Evolutionary conservation across 2,113 vertebrate species (phyloP).

Genomic region (Gasterosteus nipponicus): DNA sequence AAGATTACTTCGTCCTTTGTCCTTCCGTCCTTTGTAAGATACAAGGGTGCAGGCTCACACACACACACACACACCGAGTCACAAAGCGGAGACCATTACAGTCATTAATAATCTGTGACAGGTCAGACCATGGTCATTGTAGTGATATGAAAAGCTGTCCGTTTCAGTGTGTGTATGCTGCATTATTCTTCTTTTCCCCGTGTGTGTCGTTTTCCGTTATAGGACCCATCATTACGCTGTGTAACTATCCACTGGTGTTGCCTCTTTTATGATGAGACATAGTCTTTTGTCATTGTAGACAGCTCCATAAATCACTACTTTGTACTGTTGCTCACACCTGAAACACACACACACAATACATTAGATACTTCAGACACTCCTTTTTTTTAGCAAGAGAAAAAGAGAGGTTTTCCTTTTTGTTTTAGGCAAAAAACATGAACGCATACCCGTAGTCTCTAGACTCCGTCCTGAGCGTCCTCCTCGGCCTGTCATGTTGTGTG

Average conservation of each 20-base stretch:
- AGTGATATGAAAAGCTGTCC: constrained; percentile 50
- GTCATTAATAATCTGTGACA: constrained; percentile 78
- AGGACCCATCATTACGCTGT: constrained; percentile 49
- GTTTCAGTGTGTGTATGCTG: constrained; percentile 53
- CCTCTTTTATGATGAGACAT: constrained; percentile 54
- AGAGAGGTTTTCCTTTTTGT: constrained; percentile 20
- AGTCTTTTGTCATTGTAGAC: constrained; percentile 53
- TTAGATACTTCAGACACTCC: constrained; percentile 4
- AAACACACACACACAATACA: constrained; percentile 35
- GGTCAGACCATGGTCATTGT: constrained; percentile 68
- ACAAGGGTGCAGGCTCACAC: constrained; percentile 51
- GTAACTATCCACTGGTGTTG: constrained; percentile 56
- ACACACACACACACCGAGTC: constrained; percentile 32
- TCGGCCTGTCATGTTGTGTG: constrained; percentile 57
- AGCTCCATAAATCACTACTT: constrained; percentile 67
- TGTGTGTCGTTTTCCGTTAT: constrained; percentile 49
- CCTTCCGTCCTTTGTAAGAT: constrained; percentile 17
- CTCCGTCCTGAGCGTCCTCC: constrained; percentile 13
- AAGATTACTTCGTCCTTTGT: constrained; percentile 19
- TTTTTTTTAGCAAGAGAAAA: constrained; percentile 7
- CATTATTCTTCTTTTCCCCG: constrained; percentile 51
- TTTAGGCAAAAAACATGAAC: constrained; percentile 16
- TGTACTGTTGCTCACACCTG: constrained; percentile 57
- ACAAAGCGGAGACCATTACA: constrained; percentile 70
- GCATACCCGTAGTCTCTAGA: neutral